Evolutionary conservation across 2,888 invertebrate genomes (phyloP), one percentile per base, ranked within the genome.

Genomic region (Eupithecia subumbrata): DNA sequence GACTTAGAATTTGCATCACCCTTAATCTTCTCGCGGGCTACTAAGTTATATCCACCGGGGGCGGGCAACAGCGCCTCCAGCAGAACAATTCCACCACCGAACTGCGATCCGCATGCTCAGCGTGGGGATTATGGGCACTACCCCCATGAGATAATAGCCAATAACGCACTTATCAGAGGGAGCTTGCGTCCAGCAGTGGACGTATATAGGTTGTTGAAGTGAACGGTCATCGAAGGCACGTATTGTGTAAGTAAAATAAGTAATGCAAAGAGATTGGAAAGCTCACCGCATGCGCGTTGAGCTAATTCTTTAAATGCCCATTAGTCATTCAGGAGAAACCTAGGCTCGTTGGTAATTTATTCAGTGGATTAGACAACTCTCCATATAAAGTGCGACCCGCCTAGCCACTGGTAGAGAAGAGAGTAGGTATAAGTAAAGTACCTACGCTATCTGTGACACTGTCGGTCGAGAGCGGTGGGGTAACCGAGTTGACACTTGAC

Each of bases 241-340:
- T 60, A 73, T 77, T 81, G 74, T 77, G 70, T 78, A 81, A 76
- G 76, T 56, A 52, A n/a, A n/a, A n/a, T n/a, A 52, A 9, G 56
- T 69, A 72, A 56, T 77, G 79, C 79, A 79, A 82, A 81, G 82
- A 83, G 84, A 87, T 87, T 90, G 88, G 91, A 91, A 91, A 91
- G 90, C 84, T 81, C 82, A 69, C 70, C 81, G 84, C 85, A 84
- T 86, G 84, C 84, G 85, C 86, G 85, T 84, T 87, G 89, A 86
- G 89, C 89, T 89, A 89, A 91, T 90, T 91, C 90, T 89, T 90
- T 87, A 89, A 88, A 88, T 86, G 88, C 86, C 86, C 87, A 91
- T 90, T 92, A 91, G 89, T 89, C 89, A 92, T 91, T 91, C 89
- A 91, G 89, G 92, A 91, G 93, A 92, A 92, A 93, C 92, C 89